Evolutionary conservation across 2,888 invertebrate genomes (phyloP).

Genomic region (Bombylius major): DNA sequence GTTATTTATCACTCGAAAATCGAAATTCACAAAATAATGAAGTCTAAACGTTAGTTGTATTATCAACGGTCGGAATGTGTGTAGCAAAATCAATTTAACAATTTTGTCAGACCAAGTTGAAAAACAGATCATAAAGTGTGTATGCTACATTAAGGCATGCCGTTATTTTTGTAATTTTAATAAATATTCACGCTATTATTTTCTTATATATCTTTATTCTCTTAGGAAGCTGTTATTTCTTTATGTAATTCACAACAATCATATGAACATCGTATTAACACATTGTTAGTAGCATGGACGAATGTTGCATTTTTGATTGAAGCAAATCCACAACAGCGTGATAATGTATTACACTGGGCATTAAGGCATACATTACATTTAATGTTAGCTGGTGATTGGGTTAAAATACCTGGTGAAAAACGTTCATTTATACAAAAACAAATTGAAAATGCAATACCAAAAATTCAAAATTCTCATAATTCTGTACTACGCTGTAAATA

Average conservation of each 20-base stretch:
- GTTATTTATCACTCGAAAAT: too few species aligned
- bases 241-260: constrained; percentile 2
- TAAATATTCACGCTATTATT: too few species aligned
- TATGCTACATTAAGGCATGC: too few species aligned
- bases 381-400: constrained; percentile 5
- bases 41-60: too few species aligned
- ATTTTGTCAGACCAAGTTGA: too few species aligned
- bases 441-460: constrained; percentile 4
- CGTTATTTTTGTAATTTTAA: too few species aligned
- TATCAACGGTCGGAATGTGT: too few species aligned
- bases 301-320: not conserved
- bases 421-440: not conserved
- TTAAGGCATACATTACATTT: constrained; percentile 2
- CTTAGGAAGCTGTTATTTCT: not conserved
- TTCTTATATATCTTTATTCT: not conserved
- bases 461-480: not conserved
- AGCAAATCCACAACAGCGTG: not conserved
- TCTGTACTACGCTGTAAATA: constrained; percentile 4
- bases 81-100: too few species aligned
- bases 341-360: constrained; percentile 1
- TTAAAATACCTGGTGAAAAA: not conserved
- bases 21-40: too few species aligned
- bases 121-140: too few species aligned
- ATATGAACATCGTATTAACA: not conserved
- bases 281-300: not conserved